These are phyloP conservation scores for Tylochromis polylepis DNA, from an alignment of 2,113 vertebrate species.

Conservation along the genomic window DNA sequence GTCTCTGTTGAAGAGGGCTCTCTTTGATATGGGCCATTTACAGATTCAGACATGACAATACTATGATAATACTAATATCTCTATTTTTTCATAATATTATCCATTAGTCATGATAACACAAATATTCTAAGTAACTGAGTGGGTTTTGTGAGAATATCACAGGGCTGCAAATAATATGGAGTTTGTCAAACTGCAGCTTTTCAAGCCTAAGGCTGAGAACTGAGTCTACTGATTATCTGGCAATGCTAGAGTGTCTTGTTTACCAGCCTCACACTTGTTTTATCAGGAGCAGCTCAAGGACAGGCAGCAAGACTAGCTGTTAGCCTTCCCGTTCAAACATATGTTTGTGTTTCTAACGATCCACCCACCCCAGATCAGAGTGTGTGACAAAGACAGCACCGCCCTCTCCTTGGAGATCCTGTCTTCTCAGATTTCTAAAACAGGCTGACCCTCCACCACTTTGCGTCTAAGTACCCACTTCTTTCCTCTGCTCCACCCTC, in stretches of 20 bases:
- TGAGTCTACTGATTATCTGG: constrained; percentile 16
- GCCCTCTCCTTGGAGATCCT: constrained; percentile 39
- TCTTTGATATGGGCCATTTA: neutral
- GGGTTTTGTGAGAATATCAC: neutral
- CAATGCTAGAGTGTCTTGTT: constrained; percentile 27
- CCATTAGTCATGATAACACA: neutral
- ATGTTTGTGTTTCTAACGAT: constrained; percentile 9
- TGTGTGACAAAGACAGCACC: constrained; percentile 25
- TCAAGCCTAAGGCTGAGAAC: constrained; percentile 5
- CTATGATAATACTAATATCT: neutral
- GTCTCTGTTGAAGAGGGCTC: neutral
- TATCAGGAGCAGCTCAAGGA: constrained; percentile 46
- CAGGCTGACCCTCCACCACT: neutral
- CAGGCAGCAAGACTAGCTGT: neutral
- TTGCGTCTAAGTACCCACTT: no score
- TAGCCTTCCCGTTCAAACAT: constrained; percentile 43
- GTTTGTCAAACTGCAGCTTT: neutral
- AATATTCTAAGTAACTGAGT: neutral
- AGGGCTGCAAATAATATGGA: neutral
- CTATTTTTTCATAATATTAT: neutral
- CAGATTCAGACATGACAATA: neutral
- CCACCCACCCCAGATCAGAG: constrained; percentile 11
- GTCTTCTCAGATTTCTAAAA: constrained; percentile 25
- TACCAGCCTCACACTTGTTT: constrained; percentile 16
- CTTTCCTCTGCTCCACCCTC: neutral